Base-by-base conservation (phyloP, 1,140 invertebrate genomes). In the Anagrus nilaparvatae region DNA sequence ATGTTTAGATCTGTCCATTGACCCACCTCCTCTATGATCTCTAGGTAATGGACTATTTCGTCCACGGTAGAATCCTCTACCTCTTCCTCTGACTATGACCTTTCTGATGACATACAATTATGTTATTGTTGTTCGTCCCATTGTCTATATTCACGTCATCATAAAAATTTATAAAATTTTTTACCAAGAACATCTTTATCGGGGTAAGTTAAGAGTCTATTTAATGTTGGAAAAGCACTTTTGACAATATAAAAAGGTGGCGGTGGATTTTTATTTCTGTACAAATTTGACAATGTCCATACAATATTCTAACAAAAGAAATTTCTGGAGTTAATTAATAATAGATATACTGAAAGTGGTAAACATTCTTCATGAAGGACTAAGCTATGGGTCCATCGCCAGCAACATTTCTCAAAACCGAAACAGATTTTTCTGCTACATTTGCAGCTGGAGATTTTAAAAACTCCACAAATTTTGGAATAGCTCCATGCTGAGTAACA, bases 351-450 rank as follows among this genome's bases (percentile, higher is more conserved):
- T n/a, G 90, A 63, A 23, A 76, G 73, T 17, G 75, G 67, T 48
- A 90, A 65, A 25, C 79, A 74, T 17, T 76, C 76, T 31, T 72
- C 55, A 1, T 58, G 51, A 8, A 90, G 71, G 33, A 93, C 86
- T 31, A 80, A 67, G 81, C 72, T 16, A 58, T 52, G 1, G 87
- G 71, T 2, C 89, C 87, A 66, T 93, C 84, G 53, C 92, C 94
- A 47, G 94, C 94, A 57, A 98, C 95, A 66, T 98, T 98, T 50
- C 94, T 94, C 17, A 99, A 67, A 5, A 93, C 94, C 95, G 95
- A 99, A 1, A 97, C 91, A 30, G 91, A 84, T 68, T 99, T 95
- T 62, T 98, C 95, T 17, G 85, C 84, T 4, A 98, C 84, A 64
- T 89, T 81, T 39, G 73, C 57, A 45, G 82, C 75, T 4, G 78